These are phyloP conservation scores for Eristalis pertinax DNA, from an alignment of 2,888 invertebrate species.

Conservation along the genomic window DNA sequence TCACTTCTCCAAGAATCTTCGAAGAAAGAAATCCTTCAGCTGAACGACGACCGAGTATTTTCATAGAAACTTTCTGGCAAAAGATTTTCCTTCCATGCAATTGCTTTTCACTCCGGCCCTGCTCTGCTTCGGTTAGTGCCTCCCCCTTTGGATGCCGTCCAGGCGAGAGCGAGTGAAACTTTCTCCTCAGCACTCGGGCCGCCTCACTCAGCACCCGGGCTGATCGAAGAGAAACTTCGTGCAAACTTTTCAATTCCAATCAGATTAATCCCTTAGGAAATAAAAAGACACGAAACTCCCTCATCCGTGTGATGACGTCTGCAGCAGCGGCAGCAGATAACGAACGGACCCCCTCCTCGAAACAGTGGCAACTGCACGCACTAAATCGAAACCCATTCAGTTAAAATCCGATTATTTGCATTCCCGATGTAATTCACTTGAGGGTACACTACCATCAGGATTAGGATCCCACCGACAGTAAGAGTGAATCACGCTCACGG, in stretches of 20 bases:
- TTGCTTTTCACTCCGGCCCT: neutral
- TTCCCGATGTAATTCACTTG: slow-evolving; percentile 42
- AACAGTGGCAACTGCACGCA: slow-evolving; percentile 26
- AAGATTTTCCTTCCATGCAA: slow-evolving; percentile 17
- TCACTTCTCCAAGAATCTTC: neutral
- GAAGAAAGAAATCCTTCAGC: neutral
- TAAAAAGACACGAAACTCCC: neutral
- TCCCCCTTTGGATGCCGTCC: slow-evolving; percentile 33
- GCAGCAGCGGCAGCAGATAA: neutral
- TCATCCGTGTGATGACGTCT: neutral
- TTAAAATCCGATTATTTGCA: slow-evolving; percentile 51
- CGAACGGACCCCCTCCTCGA: slow-evolving; percentile 20
- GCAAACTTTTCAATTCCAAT: slow-evolving; percentile 48
- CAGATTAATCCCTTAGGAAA: slow-evolving; percentile 59
- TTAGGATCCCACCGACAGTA: slow-evolving; percentile 16
- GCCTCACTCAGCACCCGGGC: slow-evolving; percentile 48
- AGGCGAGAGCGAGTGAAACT: slow-evolving; percentile 53
- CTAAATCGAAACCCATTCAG: slow-evolving; percentile 40
- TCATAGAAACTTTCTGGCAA: neutral
- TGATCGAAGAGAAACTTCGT: slow-evolving; percentile 21
- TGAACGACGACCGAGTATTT: neutral
- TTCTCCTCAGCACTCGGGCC: neutral
- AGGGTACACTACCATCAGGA: neutral
- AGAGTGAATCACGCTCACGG: slow-evolving; percentile 47
- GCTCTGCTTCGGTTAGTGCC: neutral